phyloP scores from a whole-genome alignment of 2,113 vertebrate genomes.

The Thermophis baileyi region DNA sequence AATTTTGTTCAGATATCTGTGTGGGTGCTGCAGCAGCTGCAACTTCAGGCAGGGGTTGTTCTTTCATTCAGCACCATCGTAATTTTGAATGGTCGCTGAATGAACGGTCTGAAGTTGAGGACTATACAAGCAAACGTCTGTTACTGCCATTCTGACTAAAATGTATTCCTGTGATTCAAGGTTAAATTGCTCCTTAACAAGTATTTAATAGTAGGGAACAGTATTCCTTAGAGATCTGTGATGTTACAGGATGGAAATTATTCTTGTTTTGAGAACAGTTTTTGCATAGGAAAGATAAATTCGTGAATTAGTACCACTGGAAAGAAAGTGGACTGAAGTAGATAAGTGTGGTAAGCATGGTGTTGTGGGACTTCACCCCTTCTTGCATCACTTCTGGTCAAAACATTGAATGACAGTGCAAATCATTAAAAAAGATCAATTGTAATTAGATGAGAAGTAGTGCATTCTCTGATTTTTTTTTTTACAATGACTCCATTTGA shows the following conservation, averaged over 20 bases:
- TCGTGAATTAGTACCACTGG: neutral
- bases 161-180: neutral
- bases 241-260: neutral
- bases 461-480: neutral
- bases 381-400: neutral
- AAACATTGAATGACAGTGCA: neutral
- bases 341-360: neutral
- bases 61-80: too few species aligned
- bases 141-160: neutral
- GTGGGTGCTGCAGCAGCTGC: too few species aligned
- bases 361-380: neutral
- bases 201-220: neutral
- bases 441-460: neutral
- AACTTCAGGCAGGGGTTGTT: too few species aligned
- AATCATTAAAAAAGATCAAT: neutral
- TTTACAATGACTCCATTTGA: neutral
- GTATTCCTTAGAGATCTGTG: neutral
- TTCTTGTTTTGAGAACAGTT: neutral
- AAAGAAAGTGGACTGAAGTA: neutral
- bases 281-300: neutral
- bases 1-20: too few species aligned
- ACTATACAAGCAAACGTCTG: neutral
- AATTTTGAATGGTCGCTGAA: too few species aligned
- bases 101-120: too few species aligned
- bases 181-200: neutral